phyloP scores from a whole-genome alignment of 2,888 invertebrate genomes.

The Morpho deidamia region DNA sequence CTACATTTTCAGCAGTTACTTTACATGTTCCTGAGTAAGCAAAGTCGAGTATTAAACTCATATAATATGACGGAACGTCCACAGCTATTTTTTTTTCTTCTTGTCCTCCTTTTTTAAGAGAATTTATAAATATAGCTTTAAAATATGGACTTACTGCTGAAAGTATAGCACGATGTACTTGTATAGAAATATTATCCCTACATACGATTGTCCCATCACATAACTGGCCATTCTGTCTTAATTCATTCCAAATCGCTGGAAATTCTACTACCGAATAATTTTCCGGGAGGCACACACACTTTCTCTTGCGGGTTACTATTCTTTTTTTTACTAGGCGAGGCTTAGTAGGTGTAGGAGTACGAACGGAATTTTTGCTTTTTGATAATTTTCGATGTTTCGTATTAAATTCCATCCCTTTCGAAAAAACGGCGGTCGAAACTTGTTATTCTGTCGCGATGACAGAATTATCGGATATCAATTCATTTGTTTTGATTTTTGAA shows the following conservation, averaged over 20 bases:
- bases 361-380: slow-evolving; percentile 75
- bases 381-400: slow-evolving; percentile 76
- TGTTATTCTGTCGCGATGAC: slow-evolving; percentile 69
- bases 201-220: slow-evolving; percentile 85
- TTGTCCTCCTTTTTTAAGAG: slow-evolving; percentile 78
- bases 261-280: slow-evolving; percentile 80
- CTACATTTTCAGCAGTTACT: slow-evolving; percentile 82
- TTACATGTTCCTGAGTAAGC: slow-evolving; percentile 84
- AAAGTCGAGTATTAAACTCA: slow-evolving; percentile 84
- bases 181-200: slow-evolving; percentile 79
- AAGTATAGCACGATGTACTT: slow-evolving; percentile 83
- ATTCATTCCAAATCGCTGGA: slow-evolving; percentile 83
- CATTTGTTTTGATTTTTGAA: slow-evolving; percentile 46
- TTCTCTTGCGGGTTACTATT: slow-evolving; percentile 65
- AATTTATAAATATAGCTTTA: slow-evolving; percentile 84
- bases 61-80: slow-evolving; percentile 77
- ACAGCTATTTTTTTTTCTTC: slow-evolving; percentile 80
- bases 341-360: slow-evolving; percentile 63
- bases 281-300: slow-evolving; percentile 80
- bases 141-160: slow-evolving; percentile 87
- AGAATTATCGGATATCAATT: slow-evolving; percentile 43
- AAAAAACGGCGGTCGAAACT: slow-evolving; percentile 76
- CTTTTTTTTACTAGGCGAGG: slow-evolving; percentile 66
- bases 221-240: slow-evolving; percentile 80
- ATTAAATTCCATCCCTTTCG: slow-evolving; percentile 77